Evolutionary conservation across 1,140 invertebrate species (phyloP).

Genomic region (Drosophila burlai): DNA sequence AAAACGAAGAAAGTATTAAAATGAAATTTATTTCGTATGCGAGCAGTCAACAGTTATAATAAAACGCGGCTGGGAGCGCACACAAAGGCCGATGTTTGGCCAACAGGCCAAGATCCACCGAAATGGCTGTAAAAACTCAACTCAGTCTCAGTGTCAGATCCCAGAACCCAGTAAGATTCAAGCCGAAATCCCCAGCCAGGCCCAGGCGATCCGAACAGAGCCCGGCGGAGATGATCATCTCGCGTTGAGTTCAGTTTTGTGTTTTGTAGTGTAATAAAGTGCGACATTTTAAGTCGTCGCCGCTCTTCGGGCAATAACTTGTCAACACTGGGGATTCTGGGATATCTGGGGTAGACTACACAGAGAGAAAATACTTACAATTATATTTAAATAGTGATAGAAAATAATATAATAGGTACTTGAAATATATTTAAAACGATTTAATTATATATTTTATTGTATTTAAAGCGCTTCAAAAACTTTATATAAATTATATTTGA

Average conservation of each 20-base stretch:
- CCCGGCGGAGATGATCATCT: conserved; percentile 43
- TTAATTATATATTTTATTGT: too few species aligned
- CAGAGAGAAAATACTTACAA: neutral
- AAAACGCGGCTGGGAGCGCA: conserved; percentile 78
- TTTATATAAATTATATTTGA: too few species aligned
- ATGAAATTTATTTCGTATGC: conserved; percentile 80
- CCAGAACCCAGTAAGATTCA: conserved; percentile 26
- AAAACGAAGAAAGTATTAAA: conserved; percentile 84
- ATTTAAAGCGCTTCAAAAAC: too few species aligned
- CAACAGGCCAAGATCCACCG: conserved; percentile 61
- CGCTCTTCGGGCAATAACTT: conserved; percentile 79
- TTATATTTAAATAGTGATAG: too few species aligned
- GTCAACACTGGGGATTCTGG: conserved; percentile 70
- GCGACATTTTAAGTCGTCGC: conserved; percentile 81
- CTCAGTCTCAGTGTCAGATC: conserved; percentile 21
- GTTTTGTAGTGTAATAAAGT: conserved; percentile 83
- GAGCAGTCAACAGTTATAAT: conserved; percentile 80
- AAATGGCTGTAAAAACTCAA: conserved; percentile 69
- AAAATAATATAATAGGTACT: too few species aligned
- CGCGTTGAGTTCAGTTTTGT: conserved; percentile 71
- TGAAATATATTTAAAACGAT: too few species aligned
- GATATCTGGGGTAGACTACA: conserved; percentile 34
- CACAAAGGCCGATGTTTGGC: conserved; percentile 81
- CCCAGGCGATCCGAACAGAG: conserved; percentile 9
- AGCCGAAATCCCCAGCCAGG: neutral